Conservation (phyloP, 2,113 vertebrate species). For the Plecotus auritus region DNA sequence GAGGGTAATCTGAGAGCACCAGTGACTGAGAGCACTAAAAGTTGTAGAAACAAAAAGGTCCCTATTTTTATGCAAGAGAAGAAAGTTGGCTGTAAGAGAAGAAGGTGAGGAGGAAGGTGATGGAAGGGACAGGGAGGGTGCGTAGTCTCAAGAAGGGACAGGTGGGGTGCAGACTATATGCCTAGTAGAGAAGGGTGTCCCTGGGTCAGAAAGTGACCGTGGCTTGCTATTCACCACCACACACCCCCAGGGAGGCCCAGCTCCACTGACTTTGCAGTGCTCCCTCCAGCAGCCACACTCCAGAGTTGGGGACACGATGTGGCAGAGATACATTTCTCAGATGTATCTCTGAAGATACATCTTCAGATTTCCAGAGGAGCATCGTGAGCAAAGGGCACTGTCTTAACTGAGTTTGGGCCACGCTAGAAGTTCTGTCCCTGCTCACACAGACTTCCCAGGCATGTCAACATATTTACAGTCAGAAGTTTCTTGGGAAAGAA, state of each 20-base stretch:
- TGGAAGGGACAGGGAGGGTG: not conserved
- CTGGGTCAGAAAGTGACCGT: not conserved
- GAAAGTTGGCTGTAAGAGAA: not conserved
- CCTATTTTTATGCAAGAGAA: not conserved
- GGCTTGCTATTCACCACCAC: not conserved
- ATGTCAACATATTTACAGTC: too few relatives aligned
- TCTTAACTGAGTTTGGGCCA: not conserved
- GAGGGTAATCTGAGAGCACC: not conserved
- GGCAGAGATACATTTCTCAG: not conserved
- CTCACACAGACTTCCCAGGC: not conserved
- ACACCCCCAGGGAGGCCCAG: too few relatives aligned
- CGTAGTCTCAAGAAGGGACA: not conserved
- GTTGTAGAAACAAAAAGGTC: not conserved
- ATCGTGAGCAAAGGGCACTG: not conserved
- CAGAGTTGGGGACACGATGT: fast-evolving
- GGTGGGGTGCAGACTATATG: fast-evolving
- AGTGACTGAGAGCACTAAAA: not conserved
- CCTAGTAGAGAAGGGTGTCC: fast-evolving
- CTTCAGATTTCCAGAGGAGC: not conserved
- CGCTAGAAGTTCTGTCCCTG: fast-evolving
- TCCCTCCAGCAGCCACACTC: not conserved
- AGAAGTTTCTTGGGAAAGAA: not conserved
- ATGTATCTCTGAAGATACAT: too few relatives aligned
- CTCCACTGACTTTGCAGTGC: not conserved
- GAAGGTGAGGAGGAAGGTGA: not conserved